phyloP scores from a whole-genome alignment of 2,888 invertebrate genomes.

The Caenorhabditis sp. region DNA sequence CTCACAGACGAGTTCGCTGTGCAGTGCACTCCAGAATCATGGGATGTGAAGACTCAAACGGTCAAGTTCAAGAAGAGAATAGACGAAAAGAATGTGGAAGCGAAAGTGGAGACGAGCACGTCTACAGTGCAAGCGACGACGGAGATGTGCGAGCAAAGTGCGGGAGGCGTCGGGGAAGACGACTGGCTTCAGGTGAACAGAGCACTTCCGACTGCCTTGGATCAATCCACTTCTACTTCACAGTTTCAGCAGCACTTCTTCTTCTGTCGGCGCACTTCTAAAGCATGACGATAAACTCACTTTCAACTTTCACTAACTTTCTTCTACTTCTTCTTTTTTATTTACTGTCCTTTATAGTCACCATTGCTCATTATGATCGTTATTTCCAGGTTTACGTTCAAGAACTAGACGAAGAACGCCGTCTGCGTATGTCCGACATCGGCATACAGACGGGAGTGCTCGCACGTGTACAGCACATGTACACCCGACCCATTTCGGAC shows the following conservation, averaged over 20 bases:
- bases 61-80: conserved; percentile 46
- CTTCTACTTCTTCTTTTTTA: background rate
- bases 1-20: conserved; percentile 23
- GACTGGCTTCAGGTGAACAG: conserved; percentile 63
- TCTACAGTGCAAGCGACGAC: conserved; percentile 54
- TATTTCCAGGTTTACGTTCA: conserved; percentile 63
- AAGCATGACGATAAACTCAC: background rate
- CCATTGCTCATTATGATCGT: too few relatives aligned
- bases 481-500: conserved; percentile 55
- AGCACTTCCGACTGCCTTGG: too few relatives aligned
- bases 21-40: conserved; percentile 33
- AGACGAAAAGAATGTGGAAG: conserved; percentile 34
- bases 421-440: conserved; percentile 68
- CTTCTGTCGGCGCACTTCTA: conserved; percentile 14
- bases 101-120: conserved; percentile 35
- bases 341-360: background rate
- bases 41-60: conserved; percentile 32
- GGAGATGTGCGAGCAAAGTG: conserved; percentile 43
- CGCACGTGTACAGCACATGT: conserved; percentile 71
- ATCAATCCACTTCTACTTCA: conserved; percentile 23
- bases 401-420: conserved; percentile 65
- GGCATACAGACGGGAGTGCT: conserved; percentile 72
- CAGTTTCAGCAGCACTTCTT: conserved; percentile 18
- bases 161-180: conserved; percentile 49
- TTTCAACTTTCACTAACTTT: conserved; percentile 14